Percentiles rank a stretch among this genome's conserved stretches.
These are phyloP conservation scores for Phylloscopus trochiloides DNA, from an alignment of 2,113 vertebrate genomes.

Conservation along the genomic window DNA sequence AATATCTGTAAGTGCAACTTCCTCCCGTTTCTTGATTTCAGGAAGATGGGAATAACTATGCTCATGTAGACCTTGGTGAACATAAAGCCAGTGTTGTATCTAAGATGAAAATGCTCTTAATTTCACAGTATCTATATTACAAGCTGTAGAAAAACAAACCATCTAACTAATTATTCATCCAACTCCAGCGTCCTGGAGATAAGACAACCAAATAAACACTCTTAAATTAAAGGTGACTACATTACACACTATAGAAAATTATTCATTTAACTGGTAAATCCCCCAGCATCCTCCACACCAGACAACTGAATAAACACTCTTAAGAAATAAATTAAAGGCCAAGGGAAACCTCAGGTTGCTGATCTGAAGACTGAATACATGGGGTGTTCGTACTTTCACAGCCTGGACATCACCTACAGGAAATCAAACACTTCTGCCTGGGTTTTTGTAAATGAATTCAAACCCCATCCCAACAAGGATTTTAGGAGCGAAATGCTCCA, in stretches of 20 bases:
- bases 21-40: not conserved
- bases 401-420: not conserved
- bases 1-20: not conserved
- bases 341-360: not conserved
- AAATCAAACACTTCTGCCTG: not conserved
- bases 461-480: not conserved
- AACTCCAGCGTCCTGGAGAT: not conserved
- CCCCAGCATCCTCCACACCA: not conserved
- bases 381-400: not conserved
- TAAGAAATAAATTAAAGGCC: not conserved
- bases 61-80: not conserved
- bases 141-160: not conserved
- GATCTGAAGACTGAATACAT: not conserved
- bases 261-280: not conserved
- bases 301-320: not conserved
- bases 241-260: not conserved
- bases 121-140: not conserved
- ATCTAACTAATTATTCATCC: not conserved
- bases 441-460: not conserved
- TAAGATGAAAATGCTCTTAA: not conserved
- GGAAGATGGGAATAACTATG: not conserved
- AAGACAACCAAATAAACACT: not conserved
- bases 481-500: rapidly evolving
- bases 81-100: not conserved
- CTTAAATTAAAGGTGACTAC: not conserved